Conservation (phyloP, 2,888 invertebrate species). For the Punctoribates punctum region DNA sequence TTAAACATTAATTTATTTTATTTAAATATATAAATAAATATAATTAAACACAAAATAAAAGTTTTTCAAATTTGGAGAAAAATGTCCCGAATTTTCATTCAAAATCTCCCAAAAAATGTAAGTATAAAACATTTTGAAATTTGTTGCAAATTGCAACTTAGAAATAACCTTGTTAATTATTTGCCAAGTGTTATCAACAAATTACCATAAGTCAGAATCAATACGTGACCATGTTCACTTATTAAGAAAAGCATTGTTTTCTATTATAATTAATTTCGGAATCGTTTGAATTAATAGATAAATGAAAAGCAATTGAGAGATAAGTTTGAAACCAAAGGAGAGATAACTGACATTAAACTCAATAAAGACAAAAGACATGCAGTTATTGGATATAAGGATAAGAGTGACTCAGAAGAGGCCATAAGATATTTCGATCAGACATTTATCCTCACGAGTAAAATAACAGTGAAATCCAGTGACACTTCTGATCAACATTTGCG, state of each 20-base stretch:
- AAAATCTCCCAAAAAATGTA: slow-evolving; percentile 83
- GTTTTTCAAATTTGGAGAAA: not conserved
- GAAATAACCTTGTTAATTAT: too few species aligned
- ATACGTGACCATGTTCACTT: too few species aligned
- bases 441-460: slow-evolving; percentile 75
- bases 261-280: too few species aligned
- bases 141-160: not conserved
- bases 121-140: slow-evolving; percentile 51
- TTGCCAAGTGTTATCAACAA: too few species aligned
- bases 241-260: too few species aligned
- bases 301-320: slow-evolving; percentile 70
- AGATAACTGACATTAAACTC: slow-evolving; percentile 84
- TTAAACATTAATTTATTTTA: not conserved
- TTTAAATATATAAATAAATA: not conserved
- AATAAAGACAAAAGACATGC: slow-evolving; percentile 87
- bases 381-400: slow-evolving; percentile 82
- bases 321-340: slow-evolving; percentile 73
- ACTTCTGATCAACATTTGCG: not conserved
- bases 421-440: slow-evolving; percentile 74
- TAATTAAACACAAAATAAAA: not conserved
- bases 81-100: slow-evolving; percentile 84
- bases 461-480: slow-evolving; percentile 58
- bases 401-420: slow-evolving; percentile 73
- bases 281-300: slow-evolving; percentile 59
- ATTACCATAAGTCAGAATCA: too few species aligned